A percentile compares a stretch with the other conserved stretches of the same genome.
phyloP scores from a whole-genome alignment of 2,797 vertebrate genomes.

The Rhinophrynus dorsalis region DNA sequence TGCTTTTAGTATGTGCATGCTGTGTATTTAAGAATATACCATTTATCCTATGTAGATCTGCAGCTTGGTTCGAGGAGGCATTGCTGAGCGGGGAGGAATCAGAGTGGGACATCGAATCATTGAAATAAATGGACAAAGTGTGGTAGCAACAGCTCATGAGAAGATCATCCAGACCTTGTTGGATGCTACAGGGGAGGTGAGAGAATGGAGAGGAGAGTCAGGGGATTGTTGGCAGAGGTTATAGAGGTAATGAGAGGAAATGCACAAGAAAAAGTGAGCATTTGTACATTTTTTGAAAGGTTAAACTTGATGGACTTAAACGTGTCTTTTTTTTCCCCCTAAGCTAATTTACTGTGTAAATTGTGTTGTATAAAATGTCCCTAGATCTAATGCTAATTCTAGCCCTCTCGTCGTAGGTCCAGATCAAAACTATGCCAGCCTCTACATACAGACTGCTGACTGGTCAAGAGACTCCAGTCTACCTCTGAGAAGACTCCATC shows the following conservation, averaged over 20 bases:
- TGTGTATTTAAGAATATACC: too few species aligned
- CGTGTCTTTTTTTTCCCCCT: too few species aligned
- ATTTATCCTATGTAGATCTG: constrained; percentile 92
- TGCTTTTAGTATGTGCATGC: too few species aligned
- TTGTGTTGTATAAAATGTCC: too few species aligned
- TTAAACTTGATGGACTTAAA: too few species aligned
- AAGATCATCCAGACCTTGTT: constrained; percentile 91
- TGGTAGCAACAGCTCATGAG: constrained; percentile 87
- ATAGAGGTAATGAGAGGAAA: not conserved
- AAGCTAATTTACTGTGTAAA: too few species aligned
- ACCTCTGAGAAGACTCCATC: constrained; percentile 72
- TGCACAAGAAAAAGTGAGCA: too few species aligned
- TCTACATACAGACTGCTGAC: constrained; percentile 94
- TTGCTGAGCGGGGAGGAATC: constrained; percentile 90
- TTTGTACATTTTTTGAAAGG: too few species aligned
- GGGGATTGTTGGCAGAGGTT: too few species aligned
- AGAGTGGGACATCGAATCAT: constrained; percentile 96
- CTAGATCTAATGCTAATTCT: too few species aligned
- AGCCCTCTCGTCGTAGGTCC: constrained; percentile 76
- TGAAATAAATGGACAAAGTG: constrained; percentile 95
- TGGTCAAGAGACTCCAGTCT: constrained; percentile 90
- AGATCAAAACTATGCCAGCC: constrained; percentile 95
- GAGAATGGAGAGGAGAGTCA: too few species aligned
- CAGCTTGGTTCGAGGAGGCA: constrained; percentile 93
- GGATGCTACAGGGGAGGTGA: constrained; percentile 85